A percentile compares a stretch with the other conserved stretches of the same genome.
Conservation (phyloP, 2,113 vertebrate species). For the Callithrix jacchus region DNA sequence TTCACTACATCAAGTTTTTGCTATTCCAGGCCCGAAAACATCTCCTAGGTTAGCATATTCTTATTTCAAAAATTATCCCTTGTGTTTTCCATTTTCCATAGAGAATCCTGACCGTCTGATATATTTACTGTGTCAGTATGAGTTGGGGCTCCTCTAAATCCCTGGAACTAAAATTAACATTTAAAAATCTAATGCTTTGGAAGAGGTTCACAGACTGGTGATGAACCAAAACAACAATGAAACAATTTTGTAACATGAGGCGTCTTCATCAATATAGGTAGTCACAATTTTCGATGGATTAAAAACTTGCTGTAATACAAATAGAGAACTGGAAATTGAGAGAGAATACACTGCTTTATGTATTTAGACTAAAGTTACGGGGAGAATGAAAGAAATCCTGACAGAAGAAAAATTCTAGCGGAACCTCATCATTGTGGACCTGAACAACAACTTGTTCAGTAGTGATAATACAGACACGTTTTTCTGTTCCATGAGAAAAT, state of each 20-base stretch:
- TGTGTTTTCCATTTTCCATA: background rate
- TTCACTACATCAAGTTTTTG: background rate
- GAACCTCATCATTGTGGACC: constrained; percentile 47
- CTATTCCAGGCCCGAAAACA: background rate
- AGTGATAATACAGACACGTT: background rate
- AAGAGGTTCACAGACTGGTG: background rate
- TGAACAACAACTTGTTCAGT: background rate
- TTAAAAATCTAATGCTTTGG: constrained; percentile 1
- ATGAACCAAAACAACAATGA: background rate
- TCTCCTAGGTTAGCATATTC: background rate
- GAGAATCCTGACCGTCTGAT: background rate
- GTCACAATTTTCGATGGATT: background rate
- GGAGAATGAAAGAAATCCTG: constrained; percentile 54
- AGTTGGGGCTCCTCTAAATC: background rate
- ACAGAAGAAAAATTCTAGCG: constrained; percentile 59
- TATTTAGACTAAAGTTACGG: constrained; percentile 53
- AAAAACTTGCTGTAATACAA: background rate
- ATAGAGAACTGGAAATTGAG: background rate
- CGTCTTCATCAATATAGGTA: background rate
- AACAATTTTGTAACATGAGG: background rate
- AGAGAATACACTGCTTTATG: background rate
- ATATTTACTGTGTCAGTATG: background rate
- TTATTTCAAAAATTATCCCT: background rate
- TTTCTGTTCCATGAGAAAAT: constrained; percentile 5
- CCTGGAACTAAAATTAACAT: background rate